A percentile compares a stretch with the other conserved stretches of the same genome.
Evolutionary conservation across 2,113 vertebrate species (phyloP).

Genomic region (Lethenteron reissneri): DNA sequence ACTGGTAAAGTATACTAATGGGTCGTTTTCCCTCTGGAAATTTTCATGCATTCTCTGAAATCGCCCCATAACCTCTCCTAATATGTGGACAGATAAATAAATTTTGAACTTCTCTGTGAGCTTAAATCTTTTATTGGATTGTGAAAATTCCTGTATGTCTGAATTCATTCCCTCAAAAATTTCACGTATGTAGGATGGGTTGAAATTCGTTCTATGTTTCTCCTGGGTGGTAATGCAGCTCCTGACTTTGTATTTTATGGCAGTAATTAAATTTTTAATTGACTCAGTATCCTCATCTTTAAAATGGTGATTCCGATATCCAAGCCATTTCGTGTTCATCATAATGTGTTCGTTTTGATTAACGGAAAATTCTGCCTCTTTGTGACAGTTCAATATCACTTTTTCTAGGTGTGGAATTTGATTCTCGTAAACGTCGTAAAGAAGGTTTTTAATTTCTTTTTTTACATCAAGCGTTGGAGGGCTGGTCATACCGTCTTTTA

Average conservation of each 20-base stretch:
- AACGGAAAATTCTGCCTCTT: neutral
- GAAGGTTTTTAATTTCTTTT: slow-evolving; percentile 15
- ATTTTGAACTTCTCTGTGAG: slow-evolving; percentile 12
- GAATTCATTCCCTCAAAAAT: slow-evolving; percentile 10
- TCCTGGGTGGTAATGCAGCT: slow-evolving; percentile 12
- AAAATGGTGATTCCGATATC: fast-evolving
- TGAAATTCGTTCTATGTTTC: slow-evolving; percentile 12
- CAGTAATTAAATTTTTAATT: no score
- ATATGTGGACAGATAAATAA: slow-evolving; percentile 21
- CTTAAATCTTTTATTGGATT: no score
- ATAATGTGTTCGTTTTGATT: neutral
- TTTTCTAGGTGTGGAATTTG: neutral
- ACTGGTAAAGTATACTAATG: slow-evolving; percentile 14
- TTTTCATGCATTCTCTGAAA: slow-evolving; percentile 17
- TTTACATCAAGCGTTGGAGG: slow-evolving; percentile 8
- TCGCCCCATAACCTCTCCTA: slow-evolving; percentile 10
- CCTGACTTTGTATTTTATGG: neutral
- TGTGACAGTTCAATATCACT: neutral
- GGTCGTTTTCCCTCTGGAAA: slow-evolving; percentile 21
- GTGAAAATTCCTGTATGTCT: no score
- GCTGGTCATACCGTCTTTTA: neutral
- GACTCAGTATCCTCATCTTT: neutral
- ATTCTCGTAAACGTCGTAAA: slow-evolving; percentile 14
- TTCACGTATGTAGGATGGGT: slow-evolving; percentile 15
- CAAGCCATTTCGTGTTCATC: fast-evolving